Evolutionary conservation across 2,797 vertebrate species (phyloP).

Genomic region (Silurus lanzhouensis): DNA sequence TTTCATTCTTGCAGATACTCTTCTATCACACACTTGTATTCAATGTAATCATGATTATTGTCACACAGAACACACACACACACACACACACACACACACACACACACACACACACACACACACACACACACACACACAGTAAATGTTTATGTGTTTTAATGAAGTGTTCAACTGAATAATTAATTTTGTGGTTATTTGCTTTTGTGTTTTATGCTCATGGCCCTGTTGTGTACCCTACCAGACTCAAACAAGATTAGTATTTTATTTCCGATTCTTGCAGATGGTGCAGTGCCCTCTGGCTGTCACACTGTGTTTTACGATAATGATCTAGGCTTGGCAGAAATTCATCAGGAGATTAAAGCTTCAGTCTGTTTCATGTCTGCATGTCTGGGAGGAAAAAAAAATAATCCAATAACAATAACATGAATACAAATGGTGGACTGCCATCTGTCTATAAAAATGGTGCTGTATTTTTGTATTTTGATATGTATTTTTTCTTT

Average conservation of each 20-base stretch:
- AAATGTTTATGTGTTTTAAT: no score
- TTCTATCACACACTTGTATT: no score
- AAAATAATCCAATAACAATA: neutral
- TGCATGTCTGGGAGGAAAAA: neutral
- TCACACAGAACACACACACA: no score
- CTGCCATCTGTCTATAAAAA: neutral
- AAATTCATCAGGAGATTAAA: conserved; percentile 3
- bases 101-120: no score
- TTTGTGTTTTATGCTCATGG: conserved; percentile 19
- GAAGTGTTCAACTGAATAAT: neutral
- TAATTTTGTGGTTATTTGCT: neutral
- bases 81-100: no score
- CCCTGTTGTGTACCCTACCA: conserved; percentile 1
- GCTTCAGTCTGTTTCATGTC: conserved; percentile 19
- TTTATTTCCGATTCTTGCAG: conserved; percentile 23
- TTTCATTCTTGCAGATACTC: no score
- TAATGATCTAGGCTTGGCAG: conserved; percentile 39
- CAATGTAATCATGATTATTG: no score
- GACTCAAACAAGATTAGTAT: conserved; percentile 12
- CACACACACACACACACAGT: no score
- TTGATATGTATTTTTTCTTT: neutral
- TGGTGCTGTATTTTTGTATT: neutral
- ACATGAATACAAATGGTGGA: conserved; percentile 18
- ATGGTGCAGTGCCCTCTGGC: conserved; percentile 25
- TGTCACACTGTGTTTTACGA: conserved; percentile 31